Evolutionary conservation across 2,888 invertebrate genomes (phyloP), one percentile per base, ranked within the genome.

Genomic region (Eudiplozoon nipponicum): DNA sequence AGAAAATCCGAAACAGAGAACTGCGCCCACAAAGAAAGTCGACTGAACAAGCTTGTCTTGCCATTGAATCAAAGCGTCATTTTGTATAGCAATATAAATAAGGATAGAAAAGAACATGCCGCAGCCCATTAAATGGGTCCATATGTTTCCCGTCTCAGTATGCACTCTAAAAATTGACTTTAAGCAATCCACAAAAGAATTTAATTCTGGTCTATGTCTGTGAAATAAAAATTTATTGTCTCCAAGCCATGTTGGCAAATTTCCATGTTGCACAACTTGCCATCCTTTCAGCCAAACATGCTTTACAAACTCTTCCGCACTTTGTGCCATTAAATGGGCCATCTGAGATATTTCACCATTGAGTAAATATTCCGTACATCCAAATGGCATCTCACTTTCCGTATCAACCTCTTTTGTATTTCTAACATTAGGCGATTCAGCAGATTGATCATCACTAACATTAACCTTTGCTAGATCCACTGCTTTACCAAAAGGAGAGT

Each of bases 71-170:
- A 11, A 9, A 75, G 52, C 9, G 39, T 47, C 46, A 5, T 7
- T 5, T 11, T 7, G 18, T 5, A 18, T 34, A 35, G 34, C 13
- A 39, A n/a, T 11, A 13, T 9, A 7, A 46, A 66, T 74, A 72
- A 49, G 45, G 35, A 40, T 46, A 7, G 18, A 9, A 7, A 20
- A 11, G 20, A 21, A 20, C 18, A 4, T 20, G 5, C 4, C 28
- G 11, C 34, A 52, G 67, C 70, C 73, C 41, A 84, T 65, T 45
- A 84, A 64, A 62, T 84, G 81, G 22, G 81, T 86, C 94, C 94
- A 98, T 50, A 94, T 94, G 55, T 94, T 94, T 34, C 84, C 90
- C 9, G 94, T 98, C 63, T 94, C 94, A 1, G 90, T 94, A 63
- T 94, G 94, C 49, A 98, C 70, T 46, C 86, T 70, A 62, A 98